These are phyloP conservation scores for Mus minutoides DNA, from an alignment of 2,797 vertebrate species.

Conservation along the genomic window DNA sequence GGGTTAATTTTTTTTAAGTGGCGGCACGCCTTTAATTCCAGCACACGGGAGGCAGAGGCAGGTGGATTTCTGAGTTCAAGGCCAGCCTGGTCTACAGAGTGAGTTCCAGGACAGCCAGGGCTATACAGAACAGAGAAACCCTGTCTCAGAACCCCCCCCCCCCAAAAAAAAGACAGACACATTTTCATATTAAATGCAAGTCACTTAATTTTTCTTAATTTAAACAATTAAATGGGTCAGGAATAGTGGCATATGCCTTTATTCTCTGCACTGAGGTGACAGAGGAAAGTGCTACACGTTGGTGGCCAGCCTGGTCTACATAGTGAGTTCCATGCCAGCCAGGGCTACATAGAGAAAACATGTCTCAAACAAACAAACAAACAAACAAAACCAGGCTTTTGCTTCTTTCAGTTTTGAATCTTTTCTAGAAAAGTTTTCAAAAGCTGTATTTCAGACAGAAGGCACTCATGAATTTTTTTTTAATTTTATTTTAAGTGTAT, in stretches of 20 bases:
- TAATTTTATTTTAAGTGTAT: background rate
- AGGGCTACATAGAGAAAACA: background rate
- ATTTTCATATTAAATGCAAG: conserved; percentile 62
- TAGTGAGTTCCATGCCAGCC: background rate
- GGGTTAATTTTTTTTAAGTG: conserved; percentile 47
- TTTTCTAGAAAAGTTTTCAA: conserved; percentile 65
- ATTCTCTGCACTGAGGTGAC: background rate
- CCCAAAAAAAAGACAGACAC: conserved; percentile 49
- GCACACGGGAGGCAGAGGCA: no score
- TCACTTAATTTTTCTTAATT: conserved; percentile 54
- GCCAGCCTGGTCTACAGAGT: no score
- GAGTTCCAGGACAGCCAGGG: no score
- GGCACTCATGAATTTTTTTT: background rate
- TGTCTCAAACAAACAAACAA: background rate
- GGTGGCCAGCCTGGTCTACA: background rate
- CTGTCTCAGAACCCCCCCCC: no score
- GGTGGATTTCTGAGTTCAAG: no score
- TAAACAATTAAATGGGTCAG: conserved; percentile 67
- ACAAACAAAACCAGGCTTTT: background rate
- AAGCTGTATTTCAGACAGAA: conserved; percentile 55
- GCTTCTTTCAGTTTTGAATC: conserved; percentile 42
- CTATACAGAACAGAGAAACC: no score
- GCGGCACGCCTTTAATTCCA: no score
- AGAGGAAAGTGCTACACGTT: background rate
- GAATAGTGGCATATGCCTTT: background rate